phyloP scores from a whole-genome alignment of 2,113 vertebrate species.

The Nesoenas mayeri region DNA sequence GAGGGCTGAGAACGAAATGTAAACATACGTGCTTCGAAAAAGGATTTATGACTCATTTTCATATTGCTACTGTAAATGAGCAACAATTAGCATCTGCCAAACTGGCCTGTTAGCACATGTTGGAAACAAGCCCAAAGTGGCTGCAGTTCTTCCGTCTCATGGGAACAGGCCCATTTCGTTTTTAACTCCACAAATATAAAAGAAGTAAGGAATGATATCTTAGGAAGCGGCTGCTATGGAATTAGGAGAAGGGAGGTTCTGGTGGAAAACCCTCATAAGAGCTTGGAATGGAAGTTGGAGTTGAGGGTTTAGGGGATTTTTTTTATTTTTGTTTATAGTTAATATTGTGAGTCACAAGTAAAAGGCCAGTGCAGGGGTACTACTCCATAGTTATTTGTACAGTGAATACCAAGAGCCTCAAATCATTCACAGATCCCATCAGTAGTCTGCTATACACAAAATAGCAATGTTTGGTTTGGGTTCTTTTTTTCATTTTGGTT shows the following conservation, averaged over 20 bases:
- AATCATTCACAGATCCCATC: background rate
- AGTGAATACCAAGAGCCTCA: background rate
- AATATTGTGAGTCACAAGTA: background rate
- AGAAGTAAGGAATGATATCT: background rate
- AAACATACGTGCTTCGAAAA: background rate
- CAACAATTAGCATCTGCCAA: background rate
- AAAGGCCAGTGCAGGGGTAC: background rate
- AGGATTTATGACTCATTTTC: slow-evolving; percentile 2
- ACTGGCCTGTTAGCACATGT: background rate
- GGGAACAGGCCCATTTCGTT: background rate
- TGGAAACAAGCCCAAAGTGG: background rate
- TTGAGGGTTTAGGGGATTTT: background rate
- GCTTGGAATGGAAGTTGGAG: background rate
- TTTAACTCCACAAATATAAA: background rate
- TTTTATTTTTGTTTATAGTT: background rate
- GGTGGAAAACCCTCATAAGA: background rate
- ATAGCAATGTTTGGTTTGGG: background rate
- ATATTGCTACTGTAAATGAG: background rate
- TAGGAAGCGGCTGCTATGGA: background rate
- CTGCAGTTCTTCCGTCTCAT: background rate
- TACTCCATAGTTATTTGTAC: background rate
- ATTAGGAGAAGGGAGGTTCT: background rate
- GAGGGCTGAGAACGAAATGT: background rate
- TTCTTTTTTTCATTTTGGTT: too few species aligned
- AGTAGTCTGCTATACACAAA: background rate